phyloP scores from a whole-genome alignment of 2,888 invertebrate species.

The Tetragnatha montana region DNA sequence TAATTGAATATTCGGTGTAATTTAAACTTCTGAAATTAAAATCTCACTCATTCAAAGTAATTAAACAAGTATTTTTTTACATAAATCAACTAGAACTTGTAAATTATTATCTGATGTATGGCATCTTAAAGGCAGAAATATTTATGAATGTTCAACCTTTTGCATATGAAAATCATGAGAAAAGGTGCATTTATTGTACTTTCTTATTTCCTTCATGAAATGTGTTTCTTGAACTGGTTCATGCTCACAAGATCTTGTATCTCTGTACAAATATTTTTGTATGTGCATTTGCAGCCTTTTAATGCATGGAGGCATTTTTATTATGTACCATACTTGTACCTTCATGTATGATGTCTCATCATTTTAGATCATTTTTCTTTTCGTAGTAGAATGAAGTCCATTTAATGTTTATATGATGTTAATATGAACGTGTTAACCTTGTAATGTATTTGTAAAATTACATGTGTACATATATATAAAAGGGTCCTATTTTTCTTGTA shows the following conservation, averaged over 20 bases:
- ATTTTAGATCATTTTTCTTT: slow-evolving; percentile 66
- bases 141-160: slow-evolving; percentile 48
- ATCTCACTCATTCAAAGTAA: neutral
- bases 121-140: slow-evolving; percentile 43
- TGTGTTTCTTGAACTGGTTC: slow-evolving; percentile 63
- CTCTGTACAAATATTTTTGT: slow-evolving; percentile 72
- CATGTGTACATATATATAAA: slow-evolving; percentile 70
- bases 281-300: slow-evolving; percentile 71
- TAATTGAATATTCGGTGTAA: neutral
- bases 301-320: slow-evolving; percentile 69
- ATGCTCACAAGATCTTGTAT: slow-evolving; percentile 71
- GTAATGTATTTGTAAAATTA: slow-evolving; percentile 69
- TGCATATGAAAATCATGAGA: slow-evolving; percentile 63
- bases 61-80: neutral
- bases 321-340: slow-evolving; percentile 62
- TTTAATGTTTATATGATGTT: slow-evolving; percentile 71
- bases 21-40: neutral
- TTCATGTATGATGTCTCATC: slow-evolving; percentile 60
- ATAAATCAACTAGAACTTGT: neutral
- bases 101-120: neutral
- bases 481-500: slow-evolving; percentile 71
- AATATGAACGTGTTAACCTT: slow-evolving; percentile 66
- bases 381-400: slow-evolving; percentile 68
- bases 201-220: slow-evolving; percentile 68
- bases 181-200: slow-evolving; percentile 70